A percentile compares a stretch with the other conserved stretches of the same genome.
These are phyloP conservation scores for Steromphala cineraria DNA, from an alignment of 2,888 invertebrate species.

Conservation along the genomic window DNA sequence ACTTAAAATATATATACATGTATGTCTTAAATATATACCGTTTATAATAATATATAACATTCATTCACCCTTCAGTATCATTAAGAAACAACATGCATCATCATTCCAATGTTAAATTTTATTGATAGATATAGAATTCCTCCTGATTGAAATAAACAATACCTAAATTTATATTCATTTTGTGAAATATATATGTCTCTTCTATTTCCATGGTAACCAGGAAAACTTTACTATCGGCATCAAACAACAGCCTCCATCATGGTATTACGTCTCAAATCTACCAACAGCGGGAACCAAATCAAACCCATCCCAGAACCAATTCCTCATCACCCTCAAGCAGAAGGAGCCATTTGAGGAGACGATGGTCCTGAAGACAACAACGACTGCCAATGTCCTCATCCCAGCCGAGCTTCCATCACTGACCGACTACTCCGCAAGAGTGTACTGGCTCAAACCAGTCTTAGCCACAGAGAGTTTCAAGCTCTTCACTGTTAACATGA, in stretches of 20 bases:
- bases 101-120: too few relatives aligned
- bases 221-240: neutral
- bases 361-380: neutral
- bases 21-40: too few relatives aligned
- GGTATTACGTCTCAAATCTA: neutral
- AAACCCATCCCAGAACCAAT: neutral
- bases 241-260: slow-evolving; percentile 6
- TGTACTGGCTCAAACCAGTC: neutral
- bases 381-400: neutral
- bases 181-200: too few relatives aligned
- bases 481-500: neutral
- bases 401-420: neutral
- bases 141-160: too few relatives aligned
- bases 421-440: neutral
- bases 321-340: neutral
- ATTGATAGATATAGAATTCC: too few relatives aligned
- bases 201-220: neutral
- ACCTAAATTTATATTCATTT: too few relatives aligned
- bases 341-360: neutral
- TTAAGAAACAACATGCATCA: too few relatives aligned
- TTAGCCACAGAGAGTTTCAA: neutral
- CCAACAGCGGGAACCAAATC: neutral
- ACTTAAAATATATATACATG: too few relatives aligned
- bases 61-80: too few relatives aligned
- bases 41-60: too few relatives aligned